Evolutionary conservation across 2,888 invertebrate species (phyloP).

Genomic region (Bombylius major): DNA sequence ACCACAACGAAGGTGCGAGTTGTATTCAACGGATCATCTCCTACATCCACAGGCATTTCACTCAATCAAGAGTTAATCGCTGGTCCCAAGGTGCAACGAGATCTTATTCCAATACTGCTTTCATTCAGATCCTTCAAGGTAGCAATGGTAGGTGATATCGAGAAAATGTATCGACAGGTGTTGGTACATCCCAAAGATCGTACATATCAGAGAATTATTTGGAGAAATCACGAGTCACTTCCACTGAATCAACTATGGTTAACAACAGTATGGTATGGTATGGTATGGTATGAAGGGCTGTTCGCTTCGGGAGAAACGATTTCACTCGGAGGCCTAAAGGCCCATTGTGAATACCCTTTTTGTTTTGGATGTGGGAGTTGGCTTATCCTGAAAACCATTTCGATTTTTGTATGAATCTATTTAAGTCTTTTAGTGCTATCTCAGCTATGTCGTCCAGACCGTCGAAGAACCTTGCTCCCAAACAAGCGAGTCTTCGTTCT

Average conservation of each 20-base stretch:
- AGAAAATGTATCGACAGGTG: constrained; percentile 20
- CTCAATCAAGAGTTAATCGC: constrained; percentile 1
- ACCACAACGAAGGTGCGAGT: background rate
- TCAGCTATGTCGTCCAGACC: no score
- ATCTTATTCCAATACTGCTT: background rate
- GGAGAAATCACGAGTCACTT: background rate
- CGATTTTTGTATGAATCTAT: no score
- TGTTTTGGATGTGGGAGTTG: no score
- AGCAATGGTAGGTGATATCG: constrained; percentile 18
- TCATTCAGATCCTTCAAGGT: background rate
- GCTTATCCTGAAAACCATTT: no score
- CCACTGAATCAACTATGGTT: constrained; percentile 2
- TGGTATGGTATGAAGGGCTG: no score
- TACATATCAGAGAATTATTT: constrained; percentile 5
- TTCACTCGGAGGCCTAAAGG: no score
- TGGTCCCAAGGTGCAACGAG: constrained; percentile 2
- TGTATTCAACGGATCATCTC: constrained; percentile 5
- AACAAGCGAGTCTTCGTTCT: no score
- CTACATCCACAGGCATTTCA: background rate
- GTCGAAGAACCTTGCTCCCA: no score
- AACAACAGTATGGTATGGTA: no score
- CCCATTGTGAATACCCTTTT: no score
- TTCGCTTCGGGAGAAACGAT: no score
- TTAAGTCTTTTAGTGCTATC: no score
- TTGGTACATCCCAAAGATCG: constrained; percentile 19